These are phyloP conservation scores for Meghimatium bilineatum DNA, from an alignment of 2,888 invertebrate genomes.

Conservation along the genomic window DNA sequence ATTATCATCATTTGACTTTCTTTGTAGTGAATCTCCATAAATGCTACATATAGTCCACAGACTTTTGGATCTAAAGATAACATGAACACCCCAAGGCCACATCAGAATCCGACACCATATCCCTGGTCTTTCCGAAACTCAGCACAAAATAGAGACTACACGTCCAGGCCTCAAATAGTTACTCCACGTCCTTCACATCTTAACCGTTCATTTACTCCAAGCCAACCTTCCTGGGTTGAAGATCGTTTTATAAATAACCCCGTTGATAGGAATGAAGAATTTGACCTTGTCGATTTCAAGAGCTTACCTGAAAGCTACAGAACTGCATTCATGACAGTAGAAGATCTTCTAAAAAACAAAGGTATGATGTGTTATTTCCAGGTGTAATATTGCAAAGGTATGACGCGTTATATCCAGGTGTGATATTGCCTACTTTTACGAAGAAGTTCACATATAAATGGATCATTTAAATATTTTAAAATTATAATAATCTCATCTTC, in stretches of 20 bases:
- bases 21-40: no score
- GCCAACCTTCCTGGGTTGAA: neutral
- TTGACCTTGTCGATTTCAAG: conserved; percentile 3
- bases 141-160: neutral
- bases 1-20: no score
- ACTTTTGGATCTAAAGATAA: neutral
- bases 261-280: neutral
- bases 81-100: neutral
- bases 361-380: neutral
- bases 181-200: neutral
- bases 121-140: neutral
- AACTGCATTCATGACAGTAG: conserved; percentile 32
- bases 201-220: neutral
- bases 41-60: neutral
- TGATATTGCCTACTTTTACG: no score
- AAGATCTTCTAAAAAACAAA: conserved; percentile 19
- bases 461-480: no score
- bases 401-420: neutral
- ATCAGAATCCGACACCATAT: neutral
- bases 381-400: no score
- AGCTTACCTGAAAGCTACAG: conserved; percentile 8
- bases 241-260: neutral
- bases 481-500: no score
- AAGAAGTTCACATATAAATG: no score
- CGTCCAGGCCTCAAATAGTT: neutral